These are phyloP conservation scores for Eira barbara DNA, from an alignment of 2,113 vertebrate species.

Conservation along the genomic window DNA sequence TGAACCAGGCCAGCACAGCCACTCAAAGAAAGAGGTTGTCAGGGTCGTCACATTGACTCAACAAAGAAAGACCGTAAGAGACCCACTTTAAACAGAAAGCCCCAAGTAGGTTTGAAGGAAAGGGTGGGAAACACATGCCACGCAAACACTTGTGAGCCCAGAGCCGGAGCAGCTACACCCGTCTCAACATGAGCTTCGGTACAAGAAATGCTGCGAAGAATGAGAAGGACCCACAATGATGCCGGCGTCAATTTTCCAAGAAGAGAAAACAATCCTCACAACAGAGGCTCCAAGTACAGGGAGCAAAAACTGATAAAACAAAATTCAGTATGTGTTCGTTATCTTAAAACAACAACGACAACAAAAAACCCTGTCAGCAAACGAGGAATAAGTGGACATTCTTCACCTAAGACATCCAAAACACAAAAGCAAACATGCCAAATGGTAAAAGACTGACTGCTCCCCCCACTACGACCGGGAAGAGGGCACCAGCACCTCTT, in stretches of 20 bases:
- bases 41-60: not conserved
- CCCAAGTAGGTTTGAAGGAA: not conserved
- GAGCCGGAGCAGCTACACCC: not conserved
- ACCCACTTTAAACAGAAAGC: not conserved
- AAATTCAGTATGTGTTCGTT: not conserved
- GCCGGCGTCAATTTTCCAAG: not conserved
- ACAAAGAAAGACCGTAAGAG: not conserved
- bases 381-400: not conserved
- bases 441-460: not conserved
- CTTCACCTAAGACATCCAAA: not conserved
- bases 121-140: not conserved
- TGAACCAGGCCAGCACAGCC: not conserved
- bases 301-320: not conserved
- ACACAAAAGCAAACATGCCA: not conserved
- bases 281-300: not conserved
- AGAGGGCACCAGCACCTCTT: not conserved
- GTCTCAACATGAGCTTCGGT: not conserved
- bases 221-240: rapidly evolving
- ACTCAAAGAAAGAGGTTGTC: not conserved
- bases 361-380: too few relatives aligned
- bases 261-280: not conserved
- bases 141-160: not conserved
- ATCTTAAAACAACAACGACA: not conserved
- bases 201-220: not conserved
- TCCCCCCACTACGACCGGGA: rapidly evolving